Evolutionary conservation across 2,888 invertebrate genomes (phyloP).

Genomic region (Sarcophaga variegata): DNA sequence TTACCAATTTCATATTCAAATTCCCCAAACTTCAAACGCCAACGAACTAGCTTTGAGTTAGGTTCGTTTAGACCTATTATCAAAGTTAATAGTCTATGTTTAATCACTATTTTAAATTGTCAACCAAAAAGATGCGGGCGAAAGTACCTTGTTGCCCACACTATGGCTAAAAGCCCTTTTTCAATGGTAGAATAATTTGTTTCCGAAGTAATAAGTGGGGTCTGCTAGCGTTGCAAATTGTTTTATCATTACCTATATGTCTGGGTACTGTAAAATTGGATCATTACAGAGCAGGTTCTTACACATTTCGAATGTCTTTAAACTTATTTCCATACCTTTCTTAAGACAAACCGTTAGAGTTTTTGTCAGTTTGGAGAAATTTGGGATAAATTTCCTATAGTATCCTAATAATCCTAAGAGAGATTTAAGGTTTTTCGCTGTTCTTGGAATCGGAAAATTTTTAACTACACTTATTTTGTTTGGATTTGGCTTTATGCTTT

Average conservation of each 20-base stretch:
- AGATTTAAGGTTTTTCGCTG: slow-evolving; percentile 10
- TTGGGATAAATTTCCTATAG: no score
- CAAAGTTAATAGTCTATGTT: slow-evolving; percentile 26
- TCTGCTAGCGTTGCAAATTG: no score
- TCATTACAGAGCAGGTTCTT: slow-evolving; percentile 61
- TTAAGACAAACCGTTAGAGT: slow-evolving; percentile 62
- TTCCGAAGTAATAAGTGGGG: no score
- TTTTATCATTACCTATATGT: no score
- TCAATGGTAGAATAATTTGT: no score
- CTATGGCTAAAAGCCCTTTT: no score
- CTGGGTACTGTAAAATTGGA: slow-evolving; percentile 60
- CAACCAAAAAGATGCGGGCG: slow-evolving; percentile 75
- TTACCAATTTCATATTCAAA: not conserved
- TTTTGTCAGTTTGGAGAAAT: slow-evolving; percentile 37
- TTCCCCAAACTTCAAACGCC: slow-evolving; percentile 28
- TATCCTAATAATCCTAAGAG: slow-evolving; percentile 32
- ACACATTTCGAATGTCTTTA: slow-evolving; percentile 63
- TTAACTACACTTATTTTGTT: slow-evolving; percentile 19
- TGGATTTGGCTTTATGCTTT: slow-evolving; percentile 31
- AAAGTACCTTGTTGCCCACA: no score
- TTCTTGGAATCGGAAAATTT: slow-evolving; percentile 27
- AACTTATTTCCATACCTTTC: slow-evolving; percentile 28
- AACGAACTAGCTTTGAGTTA: slow-evolving; percentile 70
- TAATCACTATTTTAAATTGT: slow-evolving; percentile 75
- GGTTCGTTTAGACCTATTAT: slow-evolving; percentile 38